Evolutionary conservation across 2,888 invertebrate species (phyloP), one percentile per base, ranked within the genome.

Genomic region (Drosophila siamana): DNA sequence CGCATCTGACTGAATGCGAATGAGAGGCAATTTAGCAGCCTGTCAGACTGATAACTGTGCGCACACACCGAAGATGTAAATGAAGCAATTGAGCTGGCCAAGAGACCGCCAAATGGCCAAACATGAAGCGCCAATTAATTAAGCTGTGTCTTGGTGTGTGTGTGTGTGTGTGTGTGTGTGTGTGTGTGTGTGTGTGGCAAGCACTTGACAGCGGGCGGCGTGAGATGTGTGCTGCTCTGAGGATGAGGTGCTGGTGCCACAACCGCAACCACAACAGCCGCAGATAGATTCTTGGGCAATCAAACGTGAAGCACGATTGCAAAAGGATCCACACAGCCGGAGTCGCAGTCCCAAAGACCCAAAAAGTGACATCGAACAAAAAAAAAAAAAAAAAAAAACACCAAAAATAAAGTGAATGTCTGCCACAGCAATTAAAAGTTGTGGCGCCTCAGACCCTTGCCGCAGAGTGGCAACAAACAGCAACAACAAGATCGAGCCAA

Each of bases 381-480:
- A 43, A n/a, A 26, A 7, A 28, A 43, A 7, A 13, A 5, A n/a
- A 8, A 11, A 50, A 76, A 84, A n/a, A n/a, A n/a, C n/a, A n/a
- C n/a, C n/a, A 13, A 5, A n/a, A 8, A 11, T 46, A 76, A 84
- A 80, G 81, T 81, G 85, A 84, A 80, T 69, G 85, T 74, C 81
- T 74, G 68, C 48, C 55, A 74, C 59, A 74, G 81, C 85, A 84
- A 80, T 80, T 78, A 80, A 66, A 80, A 65, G 33, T 63, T 62
- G 55, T 62, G 65, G 70, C 73, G 55, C 61, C 64, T 55, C 57
- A 56, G 61, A 64, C 74, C 81, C 78, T 81, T 84, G 71, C 70
- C 57, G 19, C 28, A 33, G 64, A 15, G 44, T 22, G 22, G 16
- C 38, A 56, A 46, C 30, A 36, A 55, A 40, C 30, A 67, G 36